Conservation (phyloP, 2,113 vertebrate species). For the Rutilus rutilus region DNA sequence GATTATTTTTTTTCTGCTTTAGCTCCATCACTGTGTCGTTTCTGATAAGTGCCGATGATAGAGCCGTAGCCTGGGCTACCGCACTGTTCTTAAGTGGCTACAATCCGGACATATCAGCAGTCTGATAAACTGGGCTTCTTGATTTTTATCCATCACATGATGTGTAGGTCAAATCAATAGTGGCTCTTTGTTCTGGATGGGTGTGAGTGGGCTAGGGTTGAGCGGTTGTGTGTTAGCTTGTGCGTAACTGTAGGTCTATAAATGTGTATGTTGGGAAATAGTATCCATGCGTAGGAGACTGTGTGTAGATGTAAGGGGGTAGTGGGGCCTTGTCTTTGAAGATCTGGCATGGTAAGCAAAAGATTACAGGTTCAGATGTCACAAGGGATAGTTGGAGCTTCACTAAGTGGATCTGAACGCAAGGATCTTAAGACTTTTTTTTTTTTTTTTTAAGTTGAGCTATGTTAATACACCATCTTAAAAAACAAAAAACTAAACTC, state of each 20-base stretch:
- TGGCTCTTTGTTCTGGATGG: slow-evolving; percentile 3
- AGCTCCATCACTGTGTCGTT: slow-evolving; percentile 12
- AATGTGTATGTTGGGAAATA: slow-evolving; percentile 3
- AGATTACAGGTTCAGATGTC: slow-evolving; percentile 23
- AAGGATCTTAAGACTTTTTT: not conserved
- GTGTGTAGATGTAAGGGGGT: not conserved
- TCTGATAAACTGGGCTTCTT: slow-evolving; percentile 18
- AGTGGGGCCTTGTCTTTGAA: not conserved
- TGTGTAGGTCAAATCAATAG: slow-evolving; percentile 23
- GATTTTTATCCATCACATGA: slow-evolving; percentile 10
- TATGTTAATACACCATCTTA: not conserved
- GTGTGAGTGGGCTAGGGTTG: slow-evolving; percentile 21
- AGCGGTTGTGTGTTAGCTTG: not conserved
- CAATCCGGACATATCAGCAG: not conserved
- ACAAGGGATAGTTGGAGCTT: not conserved
- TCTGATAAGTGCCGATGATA: slow-evolving; percentile 8
- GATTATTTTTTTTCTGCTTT: slow-evolving; percentile 25
- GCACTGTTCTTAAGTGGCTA: not conserved
- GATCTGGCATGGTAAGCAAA: slow-evolving; percentile 1
- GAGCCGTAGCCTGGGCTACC: not conserved
- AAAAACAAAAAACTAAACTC: not conserved
- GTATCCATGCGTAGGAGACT: not conserved
- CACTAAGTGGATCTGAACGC: not conserved
- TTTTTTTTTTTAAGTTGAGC: not conserved
- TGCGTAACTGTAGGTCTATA: not conserved